phyloP scores from a whole-genome alignment of 2,113 vertebrate genomes.

The Rhynchopsitta pachyrhyncha region DNA sequence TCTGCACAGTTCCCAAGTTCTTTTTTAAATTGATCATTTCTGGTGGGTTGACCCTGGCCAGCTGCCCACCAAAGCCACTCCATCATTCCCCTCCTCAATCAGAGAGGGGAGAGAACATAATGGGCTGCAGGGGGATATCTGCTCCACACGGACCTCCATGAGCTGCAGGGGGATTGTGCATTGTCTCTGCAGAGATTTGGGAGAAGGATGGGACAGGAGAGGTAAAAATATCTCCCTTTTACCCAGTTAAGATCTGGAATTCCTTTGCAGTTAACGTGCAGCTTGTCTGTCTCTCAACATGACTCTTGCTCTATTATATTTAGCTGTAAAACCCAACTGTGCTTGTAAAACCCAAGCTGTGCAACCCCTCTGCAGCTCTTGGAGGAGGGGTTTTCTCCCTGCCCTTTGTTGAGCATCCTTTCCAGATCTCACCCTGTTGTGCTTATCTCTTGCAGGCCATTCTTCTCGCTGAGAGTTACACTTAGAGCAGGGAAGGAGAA shows the following conservation, averaged over 20 bases:
- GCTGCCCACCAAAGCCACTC: background rate
- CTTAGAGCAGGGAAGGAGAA: background rate
- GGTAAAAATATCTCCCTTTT: background rate
- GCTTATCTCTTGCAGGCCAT: background rate
- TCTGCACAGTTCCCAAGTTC: background rate
- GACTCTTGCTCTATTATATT: background rate
- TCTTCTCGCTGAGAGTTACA: background rate
- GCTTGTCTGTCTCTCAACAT: background rate
- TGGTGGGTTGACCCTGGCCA: background rate
- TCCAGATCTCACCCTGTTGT: background rate
- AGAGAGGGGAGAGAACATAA: background rate
- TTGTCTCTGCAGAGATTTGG: background rate
- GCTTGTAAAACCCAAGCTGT: background rate
- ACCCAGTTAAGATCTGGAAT: background rate
- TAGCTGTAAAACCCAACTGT: background rate
- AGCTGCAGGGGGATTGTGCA: background rate
- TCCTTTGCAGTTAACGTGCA: background rate
- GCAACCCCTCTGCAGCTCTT: background rate
- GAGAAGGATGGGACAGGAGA: background rate
- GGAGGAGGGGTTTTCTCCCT: background rate
- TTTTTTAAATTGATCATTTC: background rate
- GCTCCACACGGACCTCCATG: background rate
- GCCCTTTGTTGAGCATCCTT: background rate
- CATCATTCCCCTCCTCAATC: background rate
- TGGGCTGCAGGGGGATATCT: background rate